phyloP scores from a whole-genome alignment of 2,888 invertebrate species.

The Torymus auratus region DNA sequence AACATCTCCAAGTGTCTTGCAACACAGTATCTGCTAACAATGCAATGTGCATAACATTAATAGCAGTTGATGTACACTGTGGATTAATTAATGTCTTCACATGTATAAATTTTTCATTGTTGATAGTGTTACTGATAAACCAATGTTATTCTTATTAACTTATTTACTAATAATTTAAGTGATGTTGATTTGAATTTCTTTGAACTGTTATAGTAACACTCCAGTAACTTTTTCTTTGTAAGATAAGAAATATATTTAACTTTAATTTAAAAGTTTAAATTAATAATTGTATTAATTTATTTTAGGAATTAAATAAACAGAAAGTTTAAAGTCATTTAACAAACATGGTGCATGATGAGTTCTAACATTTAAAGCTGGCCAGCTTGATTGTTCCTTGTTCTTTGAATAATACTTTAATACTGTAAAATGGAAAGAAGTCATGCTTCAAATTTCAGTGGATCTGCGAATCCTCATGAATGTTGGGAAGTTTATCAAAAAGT shows the following conservation, averaged over 20 bases:
- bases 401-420: slow-evolving; percentile 4
- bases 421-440: slow-evolving; percentile 69
- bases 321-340: slow-evolving; percentile 25
- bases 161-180: too few relatives aligned
- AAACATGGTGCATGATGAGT: slow-evolving; percentile 16
- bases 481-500: slow-evolving; percentile 84
- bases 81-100: background rate
- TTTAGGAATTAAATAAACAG: slow-evolving; percentile 7
- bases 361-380: slow-evolving; percentile 14
- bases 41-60: slow-evolving; percentile 26
- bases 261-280: background rate
- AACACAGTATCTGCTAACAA: slow-evolving; percentile 27
- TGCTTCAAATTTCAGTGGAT: slow-evolving; percentile 67
- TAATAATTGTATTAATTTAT: background rate
- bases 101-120: slow-evolving; percentile 1
- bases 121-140: slow-evolving; percentile 23
- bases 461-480: slow-evolving; percentile 80
- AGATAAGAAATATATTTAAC: background rate
- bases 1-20: slow-evolving; percentile 32
- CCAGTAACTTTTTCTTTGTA: background rate
- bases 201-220: slow-evolving; percentile 13
- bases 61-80: background rate
- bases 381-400: background rate
- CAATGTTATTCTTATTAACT: too few relatives aligned
- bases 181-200: background rate